Conservation (phyloP, 2,797 vertebrate species). For the Halcyon chelicuti region DNA sequence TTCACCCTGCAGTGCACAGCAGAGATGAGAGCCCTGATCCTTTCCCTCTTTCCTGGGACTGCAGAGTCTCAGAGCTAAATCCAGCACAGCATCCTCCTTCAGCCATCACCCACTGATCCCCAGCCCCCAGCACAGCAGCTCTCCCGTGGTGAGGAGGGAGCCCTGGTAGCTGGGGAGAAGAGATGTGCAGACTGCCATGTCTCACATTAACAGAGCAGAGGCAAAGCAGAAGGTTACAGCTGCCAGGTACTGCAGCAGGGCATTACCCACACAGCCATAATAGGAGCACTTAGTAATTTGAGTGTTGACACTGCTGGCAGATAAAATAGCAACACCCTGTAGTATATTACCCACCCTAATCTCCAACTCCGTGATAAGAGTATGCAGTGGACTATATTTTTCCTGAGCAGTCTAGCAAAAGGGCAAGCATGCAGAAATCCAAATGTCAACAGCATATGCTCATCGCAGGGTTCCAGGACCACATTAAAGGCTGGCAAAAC, state of each 20-base stretch:
- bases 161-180: neutral
- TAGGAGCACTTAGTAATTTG: accelerated
- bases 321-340: neutral
- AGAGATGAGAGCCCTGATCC: neutral
- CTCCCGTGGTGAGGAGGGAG: neutral
- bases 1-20: neutral
- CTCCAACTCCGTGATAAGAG: neutral
- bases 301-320: neutral
- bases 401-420: neutral
- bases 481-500: neutral
- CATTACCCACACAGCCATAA: accelerated
- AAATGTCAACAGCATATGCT: neutral
- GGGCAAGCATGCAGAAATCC: neutral
- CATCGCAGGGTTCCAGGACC: neutral
- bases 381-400: accelerated
- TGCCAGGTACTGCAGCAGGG: neutral
- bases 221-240: neutral
- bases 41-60: neutral
- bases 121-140: neutral
- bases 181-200: neutral
- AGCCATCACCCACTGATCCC: neutral
- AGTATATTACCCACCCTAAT: neutral
- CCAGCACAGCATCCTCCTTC: neutral
- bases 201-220: neutral
- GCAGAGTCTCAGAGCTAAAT: neutral